Percentiles rank a stretch among this genome's conserved stretches.
These are phyloP conservation scores for Telmatherina bonti DNA, from an alignment of 2,797 vertebrate species.

Conservation along the genomic window DNA sequence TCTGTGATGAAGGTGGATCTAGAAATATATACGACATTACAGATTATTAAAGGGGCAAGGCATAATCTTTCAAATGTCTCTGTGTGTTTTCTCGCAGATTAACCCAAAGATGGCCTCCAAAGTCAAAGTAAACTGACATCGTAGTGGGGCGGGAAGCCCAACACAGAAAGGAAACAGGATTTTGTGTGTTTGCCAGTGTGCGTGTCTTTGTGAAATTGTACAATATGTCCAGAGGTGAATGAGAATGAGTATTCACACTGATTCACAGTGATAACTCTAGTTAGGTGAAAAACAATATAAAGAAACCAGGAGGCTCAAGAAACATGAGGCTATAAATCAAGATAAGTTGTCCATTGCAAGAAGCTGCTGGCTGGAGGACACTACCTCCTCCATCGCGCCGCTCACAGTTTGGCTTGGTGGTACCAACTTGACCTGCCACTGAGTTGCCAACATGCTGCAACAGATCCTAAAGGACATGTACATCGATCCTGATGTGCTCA, in stretches of 20 bases:
- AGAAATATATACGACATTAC: background rate
- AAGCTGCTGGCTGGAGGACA: slow-evolving; percentile 53
- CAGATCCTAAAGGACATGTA: slow-evolving; percentile 87
- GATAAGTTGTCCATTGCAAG: slow-evolving; percentile 26
- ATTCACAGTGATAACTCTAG: slow-evolving; percentile 19
- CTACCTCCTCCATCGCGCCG: slow-evolving; percentile 2
- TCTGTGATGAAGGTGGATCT: background rate
- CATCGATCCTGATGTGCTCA: slow-evolving; percentile 85
- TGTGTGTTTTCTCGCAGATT: slow-evolving; percentile 43
- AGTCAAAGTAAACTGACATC: slow-evolving; percentile 55
- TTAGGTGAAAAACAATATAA: slow-evolving; percentile 8
- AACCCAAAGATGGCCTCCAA: slow-evolving; percentile 46
- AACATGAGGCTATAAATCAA: slow-evolving; percentile 59
- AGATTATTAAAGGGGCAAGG: background rate
- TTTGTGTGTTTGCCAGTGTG: slow-evolving; percentile 38
- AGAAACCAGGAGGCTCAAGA: slow-evolving; percentile 16
- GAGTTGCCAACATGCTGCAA: slow-evolving; percentile 70
- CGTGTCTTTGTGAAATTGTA: slow-evolving; percentile 24
- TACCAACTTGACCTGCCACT: slow-evolving; percentile 1
- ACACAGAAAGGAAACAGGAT: slow-evolving; percentile 45
- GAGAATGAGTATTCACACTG: slow-evolving; percentile 13
- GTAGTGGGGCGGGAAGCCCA: slow-evolving; percentile 28
- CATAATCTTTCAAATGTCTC: slow-evolving; percentile 1
- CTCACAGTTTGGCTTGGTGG: slow-evolving; percentile 13
- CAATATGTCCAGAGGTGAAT: slow-evolving; percentile 25